These are phyloP conservation scores for Pachyrhynchus sulphureomaculatus DNA, from an alignment of 1,140 invertebrate species.

Conservation along the genomic window DNA sequence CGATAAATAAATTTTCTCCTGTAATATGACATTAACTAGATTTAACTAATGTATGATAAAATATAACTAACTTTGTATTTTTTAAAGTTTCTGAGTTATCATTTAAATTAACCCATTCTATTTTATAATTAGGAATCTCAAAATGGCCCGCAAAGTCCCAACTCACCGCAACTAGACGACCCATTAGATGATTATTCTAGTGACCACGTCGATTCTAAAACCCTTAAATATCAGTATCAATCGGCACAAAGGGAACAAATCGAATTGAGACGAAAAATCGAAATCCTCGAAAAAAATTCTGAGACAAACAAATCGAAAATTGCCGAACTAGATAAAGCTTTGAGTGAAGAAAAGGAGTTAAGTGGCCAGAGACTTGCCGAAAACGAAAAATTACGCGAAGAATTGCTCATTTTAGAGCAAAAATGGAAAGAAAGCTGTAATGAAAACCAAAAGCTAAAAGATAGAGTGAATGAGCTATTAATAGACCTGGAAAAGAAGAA, in stretches of 20 bases:
- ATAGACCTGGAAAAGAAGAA: conserved; percentile 24
- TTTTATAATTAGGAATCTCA: conserved; percentile 22
- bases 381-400: conserved; percentile 52
- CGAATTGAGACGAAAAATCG: conserved; percentile 51
- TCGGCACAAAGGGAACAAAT: conserved; percentile 46
- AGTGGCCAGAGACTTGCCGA: conserved; percentile 38
- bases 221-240: conserved; percentile 48
- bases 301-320: conserved; percentile 50
- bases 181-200: conserved; percentile 18
- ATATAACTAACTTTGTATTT: too few relatives aligned
- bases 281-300: conserved; percentile 51
- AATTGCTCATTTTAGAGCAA: conserved; percentile 50
- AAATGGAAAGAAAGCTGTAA: conserved; percentile 52
- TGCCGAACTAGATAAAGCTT: conserved; percentile 33
- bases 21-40: too few relatives aligned
- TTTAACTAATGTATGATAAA: too few relatives aligned
- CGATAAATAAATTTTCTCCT: too few relatives aligned
- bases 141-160: conserved; percentile 24
- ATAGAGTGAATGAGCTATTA: conserved; percentile 30
- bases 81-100: too few relatives aligned
- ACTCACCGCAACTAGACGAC: conserved; percentile 19
- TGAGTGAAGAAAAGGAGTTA: conserved; percentile 52
- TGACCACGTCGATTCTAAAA: conserved; percentile 47
- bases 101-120: background rate
- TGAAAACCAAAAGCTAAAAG: conserved; percentile 51